These are phyloP conservation scores for Lagenorhynchus albirostris DNA, from an alignment of 2,113 vertebrate genomes.

Conservation along the genomic window DNA sequence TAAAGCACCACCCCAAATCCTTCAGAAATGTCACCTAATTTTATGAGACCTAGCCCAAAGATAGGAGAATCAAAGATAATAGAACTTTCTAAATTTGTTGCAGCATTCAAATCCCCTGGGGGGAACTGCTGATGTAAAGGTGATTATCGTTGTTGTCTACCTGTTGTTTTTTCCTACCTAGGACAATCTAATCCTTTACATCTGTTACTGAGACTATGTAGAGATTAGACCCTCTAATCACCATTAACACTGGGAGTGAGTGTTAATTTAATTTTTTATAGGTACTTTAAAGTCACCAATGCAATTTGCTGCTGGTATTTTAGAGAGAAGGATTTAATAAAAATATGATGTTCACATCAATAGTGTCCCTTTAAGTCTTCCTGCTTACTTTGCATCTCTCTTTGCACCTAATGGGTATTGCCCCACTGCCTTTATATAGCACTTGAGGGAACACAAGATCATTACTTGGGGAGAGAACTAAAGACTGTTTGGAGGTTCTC, in stretches of 20 bases:
- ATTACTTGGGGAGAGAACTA: constrained; percentile 51
- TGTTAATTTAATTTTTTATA: constrained; percentile 62
- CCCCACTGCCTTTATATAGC: constrained; percentile 25
- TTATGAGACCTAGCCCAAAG: neutral
- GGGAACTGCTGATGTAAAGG: neutral
- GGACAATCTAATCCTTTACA: constrained; percentile 23
- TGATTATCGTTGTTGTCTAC: neutral
- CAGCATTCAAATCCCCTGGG: neutral
- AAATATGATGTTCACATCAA: constrained; percentile 50
- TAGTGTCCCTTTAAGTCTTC: constrained; percentile 53
- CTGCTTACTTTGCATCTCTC: constrained; percentile 50
- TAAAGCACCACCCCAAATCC: neutral
- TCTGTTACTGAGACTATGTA: neutral
- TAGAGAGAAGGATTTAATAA: constrained; percentile 61
- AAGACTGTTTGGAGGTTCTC: constrained; percentile 59
- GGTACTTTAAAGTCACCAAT: constrained; percentile 60
- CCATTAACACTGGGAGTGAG: neutral
- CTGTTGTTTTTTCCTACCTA: constrained; percentile 7
- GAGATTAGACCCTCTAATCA: constrained; percentile 19
- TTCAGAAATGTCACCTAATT: neutral
- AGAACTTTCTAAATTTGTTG: constrained; percentile 32
- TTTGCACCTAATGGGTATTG: constrained; percentile 23
- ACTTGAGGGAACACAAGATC: constrained; percentile 61
- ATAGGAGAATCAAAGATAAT: neutral
- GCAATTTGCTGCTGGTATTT: constrained; percentile 58